These are phyloP conservation scores for Capreolus pygargus DNA, from an alignment of 2,113 vertebrate genomes.

Conservation along the genomic window DNA sequence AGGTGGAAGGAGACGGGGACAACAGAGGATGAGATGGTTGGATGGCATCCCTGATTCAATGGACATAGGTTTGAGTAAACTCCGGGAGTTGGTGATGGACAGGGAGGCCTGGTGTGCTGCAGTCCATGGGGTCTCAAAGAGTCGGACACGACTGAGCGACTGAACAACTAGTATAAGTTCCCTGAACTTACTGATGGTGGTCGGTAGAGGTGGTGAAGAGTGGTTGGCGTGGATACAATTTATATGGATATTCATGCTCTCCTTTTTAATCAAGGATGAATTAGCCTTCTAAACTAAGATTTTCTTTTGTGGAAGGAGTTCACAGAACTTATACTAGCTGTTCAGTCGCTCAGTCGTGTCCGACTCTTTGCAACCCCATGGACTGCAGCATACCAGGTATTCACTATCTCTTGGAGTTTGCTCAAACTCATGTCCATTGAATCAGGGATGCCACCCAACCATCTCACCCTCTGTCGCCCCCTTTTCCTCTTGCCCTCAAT, in stretches of 20 bases:
- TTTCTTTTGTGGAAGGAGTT: conserved; percentile 11
- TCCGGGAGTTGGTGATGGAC: background rate
- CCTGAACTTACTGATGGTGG: background rate
- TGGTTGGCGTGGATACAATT: background rate
- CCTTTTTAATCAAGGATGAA: background rate
- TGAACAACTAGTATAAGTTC: background rate
- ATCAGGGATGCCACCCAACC: background rate
- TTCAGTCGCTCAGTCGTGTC: background rate
- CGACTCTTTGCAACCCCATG: background rate
- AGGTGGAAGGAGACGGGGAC: background rate
- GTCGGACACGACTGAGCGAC: rapidly evolving
- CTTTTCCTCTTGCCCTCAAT: background rate
- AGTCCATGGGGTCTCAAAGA: background rate
- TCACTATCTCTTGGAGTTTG: background rate
- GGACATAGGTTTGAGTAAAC: background rate
- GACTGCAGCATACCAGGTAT: background rate
- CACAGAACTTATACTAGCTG: background rate
- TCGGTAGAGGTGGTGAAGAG: background rate
- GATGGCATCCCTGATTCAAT: background rate
- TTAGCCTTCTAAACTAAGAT: background rate
- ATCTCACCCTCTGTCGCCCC: background rate
- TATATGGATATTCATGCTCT: background rate
- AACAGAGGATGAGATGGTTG: background rate
- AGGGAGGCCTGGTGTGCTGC: background rate
- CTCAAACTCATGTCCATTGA: background rate